Conservation (phyloP, 2,797 vertebrate species). For the Enteromius unitaeniatus region DNA sequence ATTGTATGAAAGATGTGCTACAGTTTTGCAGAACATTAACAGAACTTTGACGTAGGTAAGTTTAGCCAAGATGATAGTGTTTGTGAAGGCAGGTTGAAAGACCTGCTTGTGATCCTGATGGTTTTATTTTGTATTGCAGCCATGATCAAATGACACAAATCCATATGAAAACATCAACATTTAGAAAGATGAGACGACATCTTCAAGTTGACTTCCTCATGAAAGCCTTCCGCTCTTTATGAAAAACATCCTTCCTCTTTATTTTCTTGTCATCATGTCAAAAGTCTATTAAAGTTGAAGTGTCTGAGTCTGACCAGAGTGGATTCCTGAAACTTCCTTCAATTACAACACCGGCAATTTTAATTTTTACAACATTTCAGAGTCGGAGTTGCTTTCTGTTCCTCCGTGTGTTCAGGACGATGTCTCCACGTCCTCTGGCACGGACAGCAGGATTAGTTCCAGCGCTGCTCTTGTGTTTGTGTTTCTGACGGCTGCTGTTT, state of each 20-base stretch:
- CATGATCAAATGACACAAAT: background rate
- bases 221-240: background rate
- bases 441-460: conserved; percentile 74
- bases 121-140: background rate
- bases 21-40: too few relatives aligned
- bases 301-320: background rate
- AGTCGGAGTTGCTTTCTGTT: conserved; percentile 71
- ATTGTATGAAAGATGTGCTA: too few relatives aligned
- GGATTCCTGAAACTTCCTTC: background rate
- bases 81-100: background rate
- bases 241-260: background rate
- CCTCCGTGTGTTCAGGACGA: conserved; percentile 46
- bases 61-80: background rate
- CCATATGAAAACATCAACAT: background rate
- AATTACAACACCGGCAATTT: conserved; percentile 10
- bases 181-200: background rate
- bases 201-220: background rate
- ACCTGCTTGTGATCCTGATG: background rate
- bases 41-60: background rate
- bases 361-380: conserved; percentile 16
- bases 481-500: conserved; percentile 73
- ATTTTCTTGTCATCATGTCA: background rate
- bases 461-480: conserved; percentile 57
- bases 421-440: conserved; percentile 59
- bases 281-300: background rate